Evolutionary conservation across 2,797 vertebrate genomes (phyloP), one percentile per base, ranked within the genome.

Genomic region (Molossus molossus): DNA sequence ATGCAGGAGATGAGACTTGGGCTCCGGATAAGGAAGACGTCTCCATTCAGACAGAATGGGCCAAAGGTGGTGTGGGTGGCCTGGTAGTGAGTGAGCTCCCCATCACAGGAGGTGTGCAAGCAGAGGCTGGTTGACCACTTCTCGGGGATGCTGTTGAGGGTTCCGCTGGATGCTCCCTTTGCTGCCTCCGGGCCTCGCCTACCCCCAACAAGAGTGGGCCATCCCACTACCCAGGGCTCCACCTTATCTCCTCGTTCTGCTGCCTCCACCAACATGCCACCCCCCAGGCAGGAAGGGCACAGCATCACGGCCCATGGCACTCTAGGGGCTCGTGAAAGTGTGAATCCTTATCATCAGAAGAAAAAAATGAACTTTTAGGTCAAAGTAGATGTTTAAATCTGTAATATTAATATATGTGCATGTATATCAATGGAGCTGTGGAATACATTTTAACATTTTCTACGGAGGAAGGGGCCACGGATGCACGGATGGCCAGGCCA

Each of bases 331-430:
- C 1, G 4, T 1, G 14, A 58, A 29, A 53, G 57, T 27, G 80
- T 65, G 2, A 53, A 65, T 70, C 77, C 20, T 92, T 69, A 94
- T 79, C 76, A 64, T 73, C 45, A 58, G 87, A 64, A 70, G 50
- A 18, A 21, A 62, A 60, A 53, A 75, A 1, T 8, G 12, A 77
- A 65, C 81, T 58, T 86, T 17, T 9, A 48, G 58, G 50, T 90
- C 18, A 40, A 70, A 84, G 27, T 14, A 75, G 87, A 50, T 48
- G 13, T 73, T 87, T 87, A 53, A 58, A 20, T 67, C 8, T n/a
- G 27, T 9, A 45, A 23, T 20, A 5, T 58, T 53, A 89, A 33
- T 72, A 33, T 40, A 50, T 10, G 14, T 13, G 25, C 62, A 50
- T 91, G 48, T 81, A 8, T 13, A 15, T 40, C 20, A 18, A 2